phyloP scores from a whole-genome alignment of 1,140 invertebrate genomes.

The Drosophila littoralis region DNA sequence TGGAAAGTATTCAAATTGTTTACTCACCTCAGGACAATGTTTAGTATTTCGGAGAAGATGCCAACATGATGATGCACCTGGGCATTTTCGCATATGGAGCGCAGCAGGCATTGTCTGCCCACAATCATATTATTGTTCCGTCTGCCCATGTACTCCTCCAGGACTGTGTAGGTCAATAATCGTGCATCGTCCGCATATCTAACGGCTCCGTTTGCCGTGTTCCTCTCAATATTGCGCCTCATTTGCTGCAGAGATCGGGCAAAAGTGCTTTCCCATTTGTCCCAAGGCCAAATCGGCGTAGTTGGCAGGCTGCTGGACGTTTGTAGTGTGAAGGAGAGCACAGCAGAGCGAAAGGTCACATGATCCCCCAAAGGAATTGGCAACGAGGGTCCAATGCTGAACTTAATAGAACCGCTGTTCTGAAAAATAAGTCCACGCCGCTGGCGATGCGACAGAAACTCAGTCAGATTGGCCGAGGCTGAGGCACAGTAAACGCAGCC shows the following conservation, averaged over 20 bases:
- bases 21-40: conserved; percentile 75
- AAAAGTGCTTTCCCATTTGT: conserved; percentile 77
- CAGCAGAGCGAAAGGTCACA: conserved; percentile 67
- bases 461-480: conserved; percentile 52
- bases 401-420: conserved; percentile 68
- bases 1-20: conserved; percentile 13
- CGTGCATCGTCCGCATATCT: conserved; percentile 71
- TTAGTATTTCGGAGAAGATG: conserved; percentile 77
- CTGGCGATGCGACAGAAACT: conserved; percentile 63
- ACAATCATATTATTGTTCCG: conserved; percentile 50
- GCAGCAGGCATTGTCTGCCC: conserved; percentile 66
- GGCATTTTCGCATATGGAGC: conserved; percentile 82
- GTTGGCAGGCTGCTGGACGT: conserved; percentile 63
- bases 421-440: conserved; percentile 66
- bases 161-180: conserved; percentile 64
- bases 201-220: conserved; percentile 50
- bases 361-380: conserved; percentile 70
- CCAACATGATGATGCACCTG: conserved; percentile 76
- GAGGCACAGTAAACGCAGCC: neutral
- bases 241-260: conserved; percentile 66
- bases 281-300: conserved; percentile 71
- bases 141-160: conserved; percentile 71
- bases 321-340: conserved; percentile 72
- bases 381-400: conserved; percentile 70
- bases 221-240: conserved; percentile 55